A percentile compares a stretch with the other conserved stretches of the same genome.
Conservation (phyloP, 2,797 vertebrate species). For the Enteromius viviparus region DNA sequence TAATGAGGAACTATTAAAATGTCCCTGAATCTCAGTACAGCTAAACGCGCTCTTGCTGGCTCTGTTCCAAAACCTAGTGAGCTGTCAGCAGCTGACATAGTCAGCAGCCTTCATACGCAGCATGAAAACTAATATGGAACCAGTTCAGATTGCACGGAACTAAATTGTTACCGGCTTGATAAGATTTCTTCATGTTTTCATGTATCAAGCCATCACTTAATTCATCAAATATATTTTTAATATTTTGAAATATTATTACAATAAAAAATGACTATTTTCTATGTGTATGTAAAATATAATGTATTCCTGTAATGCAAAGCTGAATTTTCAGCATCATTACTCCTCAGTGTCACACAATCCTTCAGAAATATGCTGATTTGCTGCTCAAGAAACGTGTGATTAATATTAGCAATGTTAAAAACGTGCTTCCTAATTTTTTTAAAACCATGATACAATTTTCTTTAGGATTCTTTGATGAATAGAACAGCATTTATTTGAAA, state of each 20-base stretch:
- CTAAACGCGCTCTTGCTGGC: not conserved
- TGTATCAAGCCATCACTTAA: not conserved
- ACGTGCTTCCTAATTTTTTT: not conserved
- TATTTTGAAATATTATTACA: not conserved
- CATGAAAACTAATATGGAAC: not conserved
- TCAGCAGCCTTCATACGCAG: not conserved
- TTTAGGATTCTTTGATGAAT: not conserved
- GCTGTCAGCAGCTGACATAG: not conserved
- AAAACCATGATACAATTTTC: not conserved
- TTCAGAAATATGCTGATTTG: not conserved
- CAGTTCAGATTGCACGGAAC: not conserved
- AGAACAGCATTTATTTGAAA: constrained; percentile 14
- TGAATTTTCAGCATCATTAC: not conserved
- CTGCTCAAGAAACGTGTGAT: not conserved
- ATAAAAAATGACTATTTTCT: not conserved
- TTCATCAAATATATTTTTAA: not conserved
- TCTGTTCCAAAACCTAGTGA: not conserved
- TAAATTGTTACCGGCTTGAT: not conserved
- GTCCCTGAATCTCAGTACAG: constrained; percentile 27
- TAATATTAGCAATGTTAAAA: not conserved
- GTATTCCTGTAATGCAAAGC: not conserved
- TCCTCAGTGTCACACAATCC: not conserved
- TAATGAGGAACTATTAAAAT: constrained; percentile 35
- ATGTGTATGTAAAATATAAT: not conserved
- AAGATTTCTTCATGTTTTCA: not conserved